Percentiles rank a stretch among this genome's conserved stretches.
phyloP scores from a whole-genome alignment of 2,888 invertebrate genomes.

The Arge pagana region DNA sequence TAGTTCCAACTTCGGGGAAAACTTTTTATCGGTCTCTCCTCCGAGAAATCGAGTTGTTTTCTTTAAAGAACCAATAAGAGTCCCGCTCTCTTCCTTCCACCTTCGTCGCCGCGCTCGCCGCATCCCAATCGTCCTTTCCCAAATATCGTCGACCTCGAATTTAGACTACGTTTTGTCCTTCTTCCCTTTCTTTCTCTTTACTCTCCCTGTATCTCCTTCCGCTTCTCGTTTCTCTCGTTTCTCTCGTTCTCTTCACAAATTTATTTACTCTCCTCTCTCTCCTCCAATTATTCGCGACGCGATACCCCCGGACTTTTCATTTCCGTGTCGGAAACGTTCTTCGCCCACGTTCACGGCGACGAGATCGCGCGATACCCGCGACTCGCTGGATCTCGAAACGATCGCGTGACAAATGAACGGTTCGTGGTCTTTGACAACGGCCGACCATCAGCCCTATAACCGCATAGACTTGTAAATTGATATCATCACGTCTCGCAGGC shows the following conservation, averaged over 20 bases:
- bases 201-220: slow-evolving; percentile 7
- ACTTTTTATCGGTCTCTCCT: slow-evolving; percentile 19
- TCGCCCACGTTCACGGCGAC: no score
- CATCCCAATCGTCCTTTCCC: neutral
- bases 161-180: no score
- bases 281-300: no score
- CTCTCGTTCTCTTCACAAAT: neutral
- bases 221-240: neutral
- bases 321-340: no score
- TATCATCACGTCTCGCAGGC: no score
- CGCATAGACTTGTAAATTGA: no score
- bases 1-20: slow-evolving; percentile 26
- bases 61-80: slow-evolving; percentile 21
- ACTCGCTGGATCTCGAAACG: neutral
- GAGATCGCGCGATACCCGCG: slow-evolving; percentile 3
- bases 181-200: no score
- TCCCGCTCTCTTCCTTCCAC: neutral
- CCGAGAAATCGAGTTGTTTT: slow-evolving; percentile 21
- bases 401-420: neutral
- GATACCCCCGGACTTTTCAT: no score
- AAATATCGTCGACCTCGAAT: slow-evolving; percentile 2
- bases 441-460: no score
- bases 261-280: slow-evolving; percentile 11
- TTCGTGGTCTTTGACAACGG: no score
- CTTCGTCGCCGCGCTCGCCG: neutral